Base-by-base conservation (phyloP, 2,797 vertebrate species). In the Molossus alvarezi region DNA sequence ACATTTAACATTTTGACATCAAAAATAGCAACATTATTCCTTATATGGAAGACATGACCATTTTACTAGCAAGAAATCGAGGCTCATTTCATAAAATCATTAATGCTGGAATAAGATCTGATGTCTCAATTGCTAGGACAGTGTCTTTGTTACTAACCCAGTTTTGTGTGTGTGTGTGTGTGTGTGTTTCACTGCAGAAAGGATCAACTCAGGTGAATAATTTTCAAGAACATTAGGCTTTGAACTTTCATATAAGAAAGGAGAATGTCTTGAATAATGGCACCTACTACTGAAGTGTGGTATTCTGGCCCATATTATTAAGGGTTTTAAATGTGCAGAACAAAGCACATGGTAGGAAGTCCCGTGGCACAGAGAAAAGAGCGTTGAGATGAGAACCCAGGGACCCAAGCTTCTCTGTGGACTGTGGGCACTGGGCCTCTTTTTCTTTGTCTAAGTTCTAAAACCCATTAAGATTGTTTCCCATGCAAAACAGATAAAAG, bases 401-500 rank as follows among this genome's bases (percentile, higher is more conserved):
- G 17, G 29, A 14, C 3, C 3, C 9, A 67, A 57, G 33, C 2
- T 51, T 81, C 4, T 0, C 17, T 11, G 13, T 20, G 29, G 14
- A 6, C 53, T 45, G 14, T 9, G 14, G 65, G 20, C 18, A 4
- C 2, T 9, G 14, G 1, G 51, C 10, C 5, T 71, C 6, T 41
- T 53, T 76, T 53, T n/a, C 51, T 62, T 62, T 45, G 33, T 58
- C 18, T 51, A 79, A 89, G 11, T 21, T 85, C 51, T 80, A 37
- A 92, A 75, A 80, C 2, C 5, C 33, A 37, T 27, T 37, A 37
- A 15, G 18, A 9, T 0, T 27, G 33, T 45, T 87, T 77, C n/a
- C 51, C 17, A 69, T 65, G 21, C 14, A n/a, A 92, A 95, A 92
- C 18, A 64, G n/a, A 21, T 41, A 25, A 83, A 90, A 96, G 23